Evolutionary conservation across 2,888 invertebrate species (phyloP).

Genomic region (Acleris emargana): DNA sequence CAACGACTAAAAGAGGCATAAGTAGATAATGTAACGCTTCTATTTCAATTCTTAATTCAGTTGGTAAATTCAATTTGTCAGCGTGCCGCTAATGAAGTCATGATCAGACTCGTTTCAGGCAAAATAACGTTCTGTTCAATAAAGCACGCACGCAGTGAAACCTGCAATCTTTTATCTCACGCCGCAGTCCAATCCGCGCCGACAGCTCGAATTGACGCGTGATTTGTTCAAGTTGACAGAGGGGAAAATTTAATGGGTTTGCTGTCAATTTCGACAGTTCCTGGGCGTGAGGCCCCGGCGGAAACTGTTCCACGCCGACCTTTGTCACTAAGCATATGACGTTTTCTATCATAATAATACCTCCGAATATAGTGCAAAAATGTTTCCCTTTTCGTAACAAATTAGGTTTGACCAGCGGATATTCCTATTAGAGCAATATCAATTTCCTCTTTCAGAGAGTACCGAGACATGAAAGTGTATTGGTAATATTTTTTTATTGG

Average conservation of each 20-base stretch:
- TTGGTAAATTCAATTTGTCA: too few species aligned
- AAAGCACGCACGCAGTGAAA: constrained; percentile 5
- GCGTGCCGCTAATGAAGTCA: too few species aligned
- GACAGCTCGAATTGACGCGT: constrained; percentile 55
- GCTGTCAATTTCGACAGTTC: constrained; percentile 73
- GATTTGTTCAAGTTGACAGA: constrained; percentile 60
- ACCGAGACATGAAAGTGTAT: constrained; percentile 4
- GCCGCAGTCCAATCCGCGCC: constrained; percentile 41
- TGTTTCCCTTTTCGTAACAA: constrained; percentile 46
- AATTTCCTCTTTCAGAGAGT: constrained; percentile 17
- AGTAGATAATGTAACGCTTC: too few species aligned
- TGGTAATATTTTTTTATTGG: constrained; percentile 12
- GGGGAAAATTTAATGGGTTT: constrained; percentile 55
- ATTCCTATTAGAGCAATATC: constrained; percentile 39
- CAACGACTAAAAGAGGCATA: too few species aligned
- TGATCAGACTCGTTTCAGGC: not conserved
- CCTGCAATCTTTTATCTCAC: constrained; percentile 22
- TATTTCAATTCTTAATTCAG: too few species aligned
- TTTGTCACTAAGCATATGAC: constrained; percentile 71
- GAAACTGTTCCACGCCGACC: constrained; percentile 70
- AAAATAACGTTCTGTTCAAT: not conserved
- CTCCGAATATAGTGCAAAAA: constrained; percentile 45
- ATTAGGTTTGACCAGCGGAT: constrained; percentile 57
- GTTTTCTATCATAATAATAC: constrained; percentile 63
- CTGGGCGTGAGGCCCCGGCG: constrained; percentile 51